These are phyloP conservation scores for Mus spicilegus DNA, from an alignment of 2,113 vertebrate genomes.

Conservation along the genomic window DNA sequence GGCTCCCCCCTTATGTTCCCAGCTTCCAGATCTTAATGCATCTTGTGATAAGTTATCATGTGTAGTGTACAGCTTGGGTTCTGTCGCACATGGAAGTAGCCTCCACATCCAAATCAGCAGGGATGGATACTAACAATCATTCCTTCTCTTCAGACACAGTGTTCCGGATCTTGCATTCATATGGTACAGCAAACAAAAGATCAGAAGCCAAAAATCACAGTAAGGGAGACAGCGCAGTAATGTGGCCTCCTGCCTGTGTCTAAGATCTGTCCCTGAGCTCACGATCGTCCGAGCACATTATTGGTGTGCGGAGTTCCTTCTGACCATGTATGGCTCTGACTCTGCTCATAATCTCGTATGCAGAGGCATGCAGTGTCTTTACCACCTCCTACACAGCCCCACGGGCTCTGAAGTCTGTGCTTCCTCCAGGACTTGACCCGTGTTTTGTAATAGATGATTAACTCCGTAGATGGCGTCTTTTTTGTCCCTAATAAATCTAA, in stretches of 20 bases:
- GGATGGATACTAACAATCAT: slow-evolving; percentile 25
- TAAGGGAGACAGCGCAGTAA: background rate
- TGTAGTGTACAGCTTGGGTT: background rate
- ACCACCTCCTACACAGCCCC: background rate
- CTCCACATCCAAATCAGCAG: background rate
- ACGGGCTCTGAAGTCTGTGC: background rate
- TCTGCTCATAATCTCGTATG: background rate
- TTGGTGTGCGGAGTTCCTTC: background rate
- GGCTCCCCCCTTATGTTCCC: background rate
- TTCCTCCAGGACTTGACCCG: background rate
- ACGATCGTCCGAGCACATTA: background rate
- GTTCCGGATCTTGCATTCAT: background rate
- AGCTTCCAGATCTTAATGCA: background rate
- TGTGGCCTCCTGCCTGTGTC: background rate
- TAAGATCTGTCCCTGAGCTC: background rate
- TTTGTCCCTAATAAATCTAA: slow-evolving; percentile 3
- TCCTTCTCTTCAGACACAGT: background rate
- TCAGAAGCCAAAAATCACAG: background rate
- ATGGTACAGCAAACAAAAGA: slow-evolving; percentile 10
- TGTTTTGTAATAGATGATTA: slow-evolving; percentile 24
- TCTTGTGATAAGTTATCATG: slow-evolving; percentile 30
- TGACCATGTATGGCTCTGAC: background rate
- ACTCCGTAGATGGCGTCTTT: background rate
- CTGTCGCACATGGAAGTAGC: slow-evolving; percentile 12
- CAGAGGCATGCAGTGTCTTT: background rate